Evolutionary conservation across 30 jellyfish, hydroid and myxozoan genomes (phyloP), one percentile per base, ranked within the genome.

Genomic region (Pseudorhiza aurosa): DNA sequence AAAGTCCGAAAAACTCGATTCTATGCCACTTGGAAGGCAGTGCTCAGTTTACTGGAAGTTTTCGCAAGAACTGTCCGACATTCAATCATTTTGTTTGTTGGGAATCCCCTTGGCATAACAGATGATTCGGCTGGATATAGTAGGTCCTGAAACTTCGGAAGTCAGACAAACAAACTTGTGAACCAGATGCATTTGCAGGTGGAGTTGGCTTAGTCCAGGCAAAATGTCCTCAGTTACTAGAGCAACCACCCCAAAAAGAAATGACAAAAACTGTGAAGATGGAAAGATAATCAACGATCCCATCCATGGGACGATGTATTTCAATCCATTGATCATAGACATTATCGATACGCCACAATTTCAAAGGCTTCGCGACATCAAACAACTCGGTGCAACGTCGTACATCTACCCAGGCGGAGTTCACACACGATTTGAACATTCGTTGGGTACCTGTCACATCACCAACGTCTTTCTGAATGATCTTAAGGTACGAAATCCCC

Each of bases 351-450:
- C 95, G 12, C 49, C 56, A 11, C 73, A 83, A 17, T 83, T 83
- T 31, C 95, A 83, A 28, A 69, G 95, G 10, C 77, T 83, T 18
- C 40, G 95, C 22, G 72, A 59, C 25, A 55, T 83, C 33, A 83
- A 83, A 49, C 95, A 83, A 46, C 64, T 83, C 12, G 95, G 95
- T 15, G 87, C 64, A 27, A 58, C 95, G 10, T 25, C 85, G 4
- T 37, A 19, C 39, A 83, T 83, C 18, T 83, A 19, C 32, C 81
- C 87, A 18, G 82, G 83, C 35, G 95, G 87, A 1, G 67, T 47
- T 26, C 95, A 83, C 47, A 83, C 95, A 1, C 22, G 95, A 24
- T 83, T 83, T 45, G 95, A 69, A 17, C 95, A 83, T 53, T 70
- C 87, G 2, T 46, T 83, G 27, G 95, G 95, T 10, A 72, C 87